Evolutionary conservation across 2,888 invertebrate genomes (phyloP).

Genomic region (Arrhopalites spinosus): DNA sequence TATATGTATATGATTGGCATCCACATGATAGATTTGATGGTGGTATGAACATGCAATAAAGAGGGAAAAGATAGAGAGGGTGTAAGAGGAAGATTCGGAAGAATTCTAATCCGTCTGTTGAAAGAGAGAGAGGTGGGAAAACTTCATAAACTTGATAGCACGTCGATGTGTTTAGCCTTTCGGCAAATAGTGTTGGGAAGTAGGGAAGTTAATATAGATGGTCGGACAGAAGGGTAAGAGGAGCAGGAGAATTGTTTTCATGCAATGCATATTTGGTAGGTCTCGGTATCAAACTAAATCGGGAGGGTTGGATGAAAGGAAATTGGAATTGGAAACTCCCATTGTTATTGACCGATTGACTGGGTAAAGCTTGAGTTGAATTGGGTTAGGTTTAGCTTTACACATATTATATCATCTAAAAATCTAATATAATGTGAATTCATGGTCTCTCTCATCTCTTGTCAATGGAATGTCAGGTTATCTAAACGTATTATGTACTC

Average conservation of each 20-base stretch:
- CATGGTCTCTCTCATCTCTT: neutral
- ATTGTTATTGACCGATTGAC: slow-evolving; percentile 34
- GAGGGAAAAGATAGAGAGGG: neutral
- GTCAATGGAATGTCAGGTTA: neutral
- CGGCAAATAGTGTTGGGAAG: slow-evolving; percentile 43
- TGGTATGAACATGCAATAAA: neutral
- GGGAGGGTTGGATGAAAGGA: slow-evolving; percentile 31
- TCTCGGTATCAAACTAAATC: slow-evolving; percentile 29
- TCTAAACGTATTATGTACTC: neutral
- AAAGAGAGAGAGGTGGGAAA: slow-evolving; percentile 39
- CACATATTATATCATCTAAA: neutral
- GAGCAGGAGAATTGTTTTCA: slow-evolving; percentile 24
- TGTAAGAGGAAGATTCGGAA: slow-evolving; percentile 20
- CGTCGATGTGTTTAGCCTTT: slow-evolving; percentile 44
- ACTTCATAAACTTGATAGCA: slow-evolving; percentile 38
- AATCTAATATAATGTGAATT: neutral
- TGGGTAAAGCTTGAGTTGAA: slow-evolving; percentile 18
- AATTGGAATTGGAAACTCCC: slow-evolving; percentile 21
- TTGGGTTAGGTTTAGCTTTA: slow-evolving; percentile 20
- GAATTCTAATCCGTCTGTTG: slow-evolving; percentile 27
- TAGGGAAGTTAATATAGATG: slow-evolving; percentile 26
- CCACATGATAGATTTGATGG: neutral
- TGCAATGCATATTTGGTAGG: neutral
- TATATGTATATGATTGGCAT: too few relatives aligned
- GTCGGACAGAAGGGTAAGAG: slow-evolving; percentile 15